A percentile compares a stretch with the other conserved stretches of the same genome.
Evolutionary conservation across 2,113 vertebrate species (phyloP).

Genomic region (Galemys pyrenaicus): DNA sequence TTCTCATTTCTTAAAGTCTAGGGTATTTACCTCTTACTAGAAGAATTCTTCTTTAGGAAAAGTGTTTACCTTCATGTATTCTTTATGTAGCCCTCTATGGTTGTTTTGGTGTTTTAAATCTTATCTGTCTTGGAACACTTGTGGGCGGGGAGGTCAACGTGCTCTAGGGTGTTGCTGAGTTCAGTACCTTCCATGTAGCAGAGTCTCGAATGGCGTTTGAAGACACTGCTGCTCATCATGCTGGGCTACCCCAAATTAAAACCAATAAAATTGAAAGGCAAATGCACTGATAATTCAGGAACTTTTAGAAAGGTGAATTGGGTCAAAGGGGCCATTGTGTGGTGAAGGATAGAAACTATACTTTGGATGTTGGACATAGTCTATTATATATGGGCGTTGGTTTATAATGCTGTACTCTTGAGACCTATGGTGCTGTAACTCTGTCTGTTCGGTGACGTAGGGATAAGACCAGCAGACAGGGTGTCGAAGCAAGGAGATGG

Average conservation of each 20-base stretch:
- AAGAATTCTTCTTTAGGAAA: neutral
- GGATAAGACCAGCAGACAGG: no score
- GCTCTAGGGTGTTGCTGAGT: neutral
- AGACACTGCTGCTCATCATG: neutral
- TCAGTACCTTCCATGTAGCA: neutral
- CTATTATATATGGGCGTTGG: neutral
- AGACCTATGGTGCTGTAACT: no score
- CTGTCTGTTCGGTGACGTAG: no score
- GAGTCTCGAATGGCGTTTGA: neutral
- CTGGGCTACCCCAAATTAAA: neutral
- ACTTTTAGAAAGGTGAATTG: neutral
- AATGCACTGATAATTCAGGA: neutral
- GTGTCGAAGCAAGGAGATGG: no score
- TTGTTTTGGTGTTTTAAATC: neutral
- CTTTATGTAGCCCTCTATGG: neutral
- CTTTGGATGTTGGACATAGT: neutral
- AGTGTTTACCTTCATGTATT: neutral
- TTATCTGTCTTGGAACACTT: neutral
- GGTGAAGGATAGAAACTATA: neutral
- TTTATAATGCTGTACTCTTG: no score
- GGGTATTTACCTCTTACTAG: neutral
- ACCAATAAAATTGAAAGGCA: neutral
- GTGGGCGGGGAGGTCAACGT: rapidly evolving
- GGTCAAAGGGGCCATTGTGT: neutral
- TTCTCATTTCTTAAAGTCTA: neutral